These are phyloP conservation scores for Nephrotoma appendiculata DNA, from an alignment of 2,888 invertebrate genomes.

Conservation along the genomic window DNA sequence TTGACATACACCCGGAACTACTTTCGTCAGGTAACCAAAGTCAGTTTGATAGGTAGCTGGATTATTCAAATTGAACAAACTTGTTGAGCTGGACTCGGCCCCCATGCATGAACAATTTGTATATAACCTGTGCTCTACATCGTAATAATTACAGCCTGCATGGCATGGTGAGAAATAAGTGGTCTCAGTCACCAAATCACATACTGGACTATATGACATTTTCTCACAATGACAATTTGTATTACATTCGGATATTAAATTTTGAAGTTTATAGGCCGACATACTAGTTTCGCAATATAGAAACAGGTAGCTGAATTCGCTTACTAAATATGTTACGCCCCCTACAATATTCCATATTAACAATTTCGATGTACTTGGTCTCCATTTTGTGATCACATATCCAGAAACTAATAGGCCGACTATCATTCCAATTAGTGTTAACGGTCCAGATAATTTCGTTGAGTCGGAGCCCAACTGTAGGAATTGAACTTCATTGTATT, in stretches of 20 bases:
- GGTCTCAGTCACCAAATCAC: slow-evolving; percentile 37
- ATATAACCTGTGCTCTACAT: slow-evolving; percentile 18
- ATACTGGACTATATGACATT: slow-evolving; percentile 48
- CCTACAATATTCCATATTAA: slow-evolving; percentile 48
- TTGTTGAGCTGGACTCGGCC: neutral
- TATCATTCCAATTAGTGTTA: slow-evolving; percentile 43
- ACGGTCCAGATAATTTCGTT: slow-evolving; percentile 48
- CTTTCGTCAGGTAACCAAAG: slow-evolving; percentile 14
- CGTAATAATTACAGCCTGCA: slow-evolving; percentile 42
- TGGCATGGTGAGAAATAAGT: slow-evolving; percentile 60
- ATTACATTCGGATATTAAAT: slow-evolving; percentile 41
- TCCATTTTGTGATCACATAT: slow-evolving; percentile 41
- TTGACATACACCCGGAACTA: slow-evolving; percentile 32
- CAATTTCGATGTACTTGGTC: slow-evolving; percentile 40
- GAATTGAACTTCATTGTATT: slow-evolving; percentile 62
- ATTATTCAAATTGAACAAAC: neutral
- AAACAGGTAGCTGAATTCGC: slow-evolving; percentile 26
- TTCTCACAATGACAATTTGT: slow-evolving; percentile 41
- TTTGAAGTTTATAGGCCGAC: slow-evolving; percentile 13
- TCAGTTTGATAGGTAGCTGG: neutral
- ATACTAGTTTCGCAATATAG: neutral
- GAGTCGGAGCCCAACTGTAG: slow-evolving; percentile 47
- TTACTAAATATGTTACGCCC: slow-evolving; percentile 37
- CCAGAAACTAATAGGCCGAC: slow-evolving; percentile 44
- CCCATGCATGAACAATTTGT: slow-evolving; percentile 37